Percentiles rank a stretch among this genome's conserved stretches.
These are phyloP conservation scores for Erebia palarica DNA, from an alignment of 2,888 invertebrate species.

Conservation along the genomic window DNA sequence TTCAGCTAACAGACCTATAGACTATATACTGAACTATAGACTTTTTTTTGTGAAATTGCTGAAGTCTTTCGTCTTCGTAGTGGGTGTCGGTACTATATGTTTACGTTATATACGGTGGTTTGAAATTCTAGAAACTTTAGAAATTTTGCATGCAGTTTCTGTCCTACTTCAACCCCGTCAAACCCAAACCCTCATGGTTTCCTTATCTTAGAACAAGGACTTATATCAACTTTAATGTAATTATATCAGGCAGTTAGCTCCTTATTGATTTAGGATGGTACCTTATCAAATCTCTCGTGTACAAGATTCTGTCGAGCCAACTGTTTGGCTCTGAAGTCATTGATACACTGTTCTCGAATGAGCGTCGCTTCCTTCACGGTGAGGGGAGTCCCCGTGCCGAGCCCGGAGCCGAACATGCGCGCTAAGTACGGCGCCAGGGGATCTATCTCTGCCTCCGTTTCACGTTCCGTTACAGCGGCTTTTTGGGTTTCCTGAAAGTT, in stretches of 20 bases:
- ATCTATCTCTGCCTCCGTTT: conserved; percentile 84
- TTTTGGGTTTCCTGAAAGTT: conserved; percentile 70
- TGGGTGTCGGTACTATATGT: too few species aligned
- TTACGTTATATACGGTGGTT: too few species aligned
- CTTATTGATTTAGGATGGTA: conserved; percentile 47
- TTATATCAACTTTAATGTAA: background rate
- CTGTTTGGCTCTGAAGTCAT: conserved; percentile 85
- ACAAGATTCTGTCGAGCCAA: conserved; percentile 84
- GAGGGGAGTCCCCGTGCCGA: conserved; percentile 63
- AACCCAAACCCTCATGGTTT: too few species aligned
- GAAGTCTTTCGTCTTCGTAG: too few species aligned
- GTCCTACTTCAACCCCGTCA: too few species aligned
- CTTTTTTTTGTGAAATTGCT: too few species aligned
- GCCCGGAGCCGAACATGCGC: conserved; percentile 77
- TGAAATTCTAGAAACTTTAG: too few species aligned
- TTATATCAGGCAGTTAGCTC: too few species aligned
- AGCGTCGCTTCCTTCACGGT: conserved; percentile 75
- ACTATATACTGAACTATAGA: too few species aligned
- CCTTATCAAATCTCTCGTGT: conserved; percentile 85
- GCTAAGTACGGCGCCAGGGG: conserved; percentile 85
- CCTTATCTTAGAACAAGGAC: too few species aligned
- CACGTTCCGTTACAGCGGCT: conserved; percentile 79
- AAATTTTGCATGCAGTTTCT: too few species aligned
- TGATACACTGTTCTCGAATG: conserved; percentile 83
- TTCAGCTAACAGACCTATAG: too few species aligned